These are phyloP conservation scores for Pseudobourletiella spinata DNA, from an alignment of 1,140 invertebrate genomes.

Conservation along the genomic window DNA sequence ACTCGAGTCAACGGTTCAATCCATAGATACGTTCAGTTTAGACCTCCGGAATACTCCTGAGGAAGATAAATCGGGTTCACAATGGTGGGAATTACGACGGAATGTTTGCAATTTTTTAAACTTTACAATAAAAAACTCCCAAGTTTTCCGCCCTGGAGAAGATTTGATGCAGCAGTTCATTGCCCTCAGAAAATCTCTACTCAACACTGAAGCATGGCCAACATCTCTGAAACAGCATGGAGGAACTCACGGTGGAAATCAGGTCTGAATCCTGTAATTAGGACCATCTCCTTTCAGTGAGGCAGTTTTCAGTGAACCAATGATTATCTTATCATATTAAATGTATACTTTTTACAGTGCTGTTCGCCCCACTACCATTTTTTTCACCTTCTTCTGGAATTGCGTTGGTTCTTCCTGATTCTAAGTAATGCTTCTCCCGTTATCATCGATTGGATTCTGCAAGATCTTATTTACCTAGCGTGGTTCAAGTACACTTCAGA, in stretches of 20 bases:
- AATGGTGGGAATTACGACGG: not conserved
- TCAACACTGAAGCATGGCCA: not conserved
- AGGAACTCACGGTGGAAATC: not conserved
- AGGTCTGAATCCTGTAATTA: not conserved
- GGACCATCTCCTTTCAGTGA: no score
- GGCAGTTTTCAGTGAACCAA: no score
- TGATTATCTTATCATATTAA: not conserved
- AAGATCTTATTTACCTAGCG: not conserved
- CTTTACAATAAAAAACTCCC: not conserved
- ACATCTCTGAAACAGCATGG: not conserved
- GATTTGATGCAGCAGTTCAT: not conserved
- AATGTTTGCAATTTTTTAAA: not conserved
- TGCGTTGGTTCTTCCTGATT: conserved; percentile 1
- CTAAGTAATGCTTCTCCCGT: not conserved
- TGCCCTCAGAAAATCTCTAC: not conserved
- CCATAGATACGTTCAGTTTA: not conserved
- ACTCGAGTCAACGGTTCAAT: not conserved
- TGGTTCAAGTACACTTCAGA: not conserved
- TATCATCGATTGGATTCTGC: not conserved
- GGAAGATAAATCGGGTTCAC: not conserved
- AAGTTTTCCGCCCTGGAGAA: not conserved
- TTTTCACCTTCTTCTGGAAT: not conserved
- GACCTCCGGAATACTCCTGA: not conserved
- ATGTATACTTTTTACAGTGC: not conserved
- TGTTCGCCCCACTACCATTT: not conserved